phyloP scores from a whole-genome alignment of 1,140 invertebrate genomes.

The Lepidurus arcticus region DNA sequence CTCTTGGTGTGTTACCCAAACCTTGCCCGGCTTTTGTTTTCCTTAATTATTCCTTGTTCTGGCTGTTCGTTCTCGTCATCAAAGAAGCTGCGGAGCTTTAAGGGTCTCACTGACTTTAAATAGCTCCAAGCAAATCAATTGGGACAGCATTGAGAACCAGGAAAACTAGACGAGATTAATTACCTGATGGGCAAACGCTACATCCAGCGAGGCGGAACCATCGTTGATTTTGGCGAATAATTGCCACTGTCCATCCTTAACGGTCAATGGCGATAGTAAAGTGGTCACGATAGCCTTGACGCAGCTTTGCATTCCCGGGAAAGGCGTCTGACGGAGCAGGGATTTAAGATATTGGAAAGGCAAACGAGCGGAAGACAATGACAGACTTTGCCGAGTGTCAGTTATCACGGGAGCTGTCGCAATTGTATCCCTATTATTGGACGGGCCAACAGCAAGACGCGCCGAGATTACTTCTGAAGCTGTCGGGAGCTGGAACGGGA shows the following conservation, averaged over 20 bases:
- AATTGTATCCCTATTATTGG: neutral
- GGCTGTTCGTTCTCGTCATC: neutral
- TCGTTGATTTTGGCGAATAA: slow-evolving; percentile 43
- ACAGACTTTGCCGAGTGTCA: neutral
- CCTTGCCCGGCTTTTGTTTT: neutral
- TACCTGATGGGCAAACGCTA: slow-evolving; percentile 40
- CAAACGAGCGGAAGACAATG: slow-evolving; percentile 13
- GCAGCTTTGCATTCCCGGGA: neutral
- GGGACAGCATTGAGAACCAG: neutral
- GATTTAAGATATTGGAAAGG: slow-evolving; percentile 9
- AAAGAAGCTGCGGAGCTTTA: neutral
- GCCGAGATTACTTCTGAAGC: neutral
- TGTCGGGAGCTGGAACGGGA: neutral
- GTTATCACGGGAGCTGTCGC: neutral
- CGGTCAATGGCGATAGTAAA: neutral
- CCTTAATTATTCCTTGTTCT: neutral
- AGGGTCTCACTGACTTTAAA: neutral
- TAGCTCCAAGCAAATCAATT: neutral
- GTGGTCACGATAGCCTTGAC: neutral
- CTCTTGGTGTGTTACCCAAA: neutral
- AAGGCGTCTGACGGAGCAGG: neutral
- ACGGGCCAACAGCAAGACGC: neutral
- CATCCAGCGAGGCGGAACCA: slow-evolving; percentile 40
- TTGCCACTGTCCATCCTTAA: slow-evolving; percentile 38
- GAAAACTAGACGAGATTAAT: neutral